These are phyloP conservation scores for Lithophane leautieri DNA, from an alignment of 2,888 invertebrate species.

Conservation along the genomic window DNA sequence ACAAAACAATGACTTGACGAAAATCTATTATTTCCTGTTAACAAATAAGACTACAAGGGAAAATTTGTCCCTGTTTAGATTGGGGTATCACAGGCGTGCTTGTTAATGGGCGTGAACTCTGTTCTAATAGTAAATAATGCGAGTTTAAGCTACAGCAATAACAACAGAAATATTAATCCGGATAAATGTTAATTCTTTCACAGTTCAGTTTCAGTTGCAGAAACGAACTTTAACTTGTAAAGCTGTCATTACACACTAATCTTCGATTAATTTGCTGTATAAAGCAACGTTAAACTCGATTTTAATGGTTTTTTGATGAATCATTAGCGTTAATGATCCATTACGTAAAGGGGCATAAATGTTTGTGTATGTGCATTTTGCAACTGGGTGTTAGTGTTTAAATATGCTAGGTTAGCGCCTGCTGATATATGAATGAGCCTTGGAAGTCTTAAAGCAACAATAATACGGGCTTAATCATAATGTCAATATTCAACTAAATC, in stretches of 20 bases:
- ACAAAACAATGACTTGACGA: constrained; percentile 50
- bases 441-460: too few species aligned
- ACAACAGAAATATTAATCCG: background rate
- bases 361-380: too few species aligned
- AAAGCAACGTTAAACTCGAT: too few species aligned
- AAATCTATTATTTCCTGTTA: constrained; percentile 44
- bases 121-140: background rate
- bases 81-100: background rate
- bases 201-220: too few species aligned
- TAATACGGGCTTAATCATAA: background rate
- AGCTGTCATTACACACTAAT: too few species aligned
- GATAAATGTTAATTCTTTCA: background rate
- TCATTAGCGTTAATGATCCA: too few species aligned
- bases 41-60: constrained; percentile 25
- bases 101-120: background rate
- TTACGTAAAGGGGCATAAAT: too few species aligned
- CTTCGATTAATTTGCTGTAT: too few species aligned
- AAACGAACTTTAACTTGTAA: too few species aligned
- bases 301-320: too few species aligned
- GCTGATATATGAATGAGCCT: background rate
- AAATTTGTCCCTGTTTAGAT: constrained; percentile 42
- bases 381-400: too few species aligned
- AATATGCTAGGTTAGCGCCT: background rate
- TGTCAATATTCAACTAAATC: background rate
- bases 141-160: background rate